Percentiles rank a stretch among this genome's conserved stretches.
phyloP scores from a whole-genome alignment of 2,797 vertebrate species.

The Gadopsis bispinosus region DNA sequence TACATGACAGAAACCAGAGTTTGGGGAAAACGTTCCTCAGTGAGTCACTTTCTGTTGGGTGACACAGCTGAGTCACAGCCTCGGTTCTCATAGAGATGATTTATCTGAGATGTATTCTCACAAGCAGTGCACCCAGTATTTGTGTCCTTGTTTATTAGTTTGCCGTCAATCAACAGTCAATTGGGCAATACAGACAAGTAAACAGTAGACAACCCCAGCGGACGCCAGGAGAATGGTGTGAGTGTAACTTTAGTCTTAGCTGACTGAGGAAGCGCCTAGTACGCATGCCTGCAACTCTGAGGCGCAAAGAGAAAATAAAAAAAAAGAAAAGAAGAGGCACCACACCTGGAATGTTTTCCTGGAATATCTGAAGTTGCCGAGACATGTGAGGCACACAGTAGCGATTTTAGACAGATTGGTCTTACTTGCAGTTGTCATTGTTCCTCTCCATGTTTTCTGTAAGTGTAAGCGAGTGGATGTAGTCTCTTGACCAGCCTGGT shows the following conservation, averaged over 20 bases:
- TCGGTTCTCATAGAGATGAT: constrained; percentile 13
- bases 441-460: neutral
- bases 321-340: neutral
- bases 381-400: neutral
- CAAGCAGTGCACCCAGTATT: neutral
- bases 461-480: neutral
- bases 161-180: neutral
- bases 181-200: too few species aligned
- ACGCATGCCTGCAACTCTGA: too few species aligned
- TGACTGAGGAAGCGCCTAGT: too few species aligned
- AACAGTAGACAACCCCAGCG: neutral
- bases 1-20: constrained; percentile 65
- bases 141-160: neutral
- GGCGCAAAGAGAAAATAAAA: neutral
- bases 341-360: neutral
- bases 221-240: too few species aligned
- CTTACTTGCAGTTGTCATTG: neutral
- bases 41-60: constrained; percentile 51
- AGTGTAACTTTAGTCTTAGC: too few species aligned
- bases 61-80: constrained; percentile 51
- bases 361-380: neutral
- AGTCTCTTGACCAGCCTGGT: neutral
- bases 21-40: constrained; percentile 23
- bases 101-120: neutral
- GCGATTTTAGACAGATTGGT: neutral